phyloP scores from a whole-genome alignment of 2,113 vertebrate genomes.

The Rutilus rutilus region DNA sequence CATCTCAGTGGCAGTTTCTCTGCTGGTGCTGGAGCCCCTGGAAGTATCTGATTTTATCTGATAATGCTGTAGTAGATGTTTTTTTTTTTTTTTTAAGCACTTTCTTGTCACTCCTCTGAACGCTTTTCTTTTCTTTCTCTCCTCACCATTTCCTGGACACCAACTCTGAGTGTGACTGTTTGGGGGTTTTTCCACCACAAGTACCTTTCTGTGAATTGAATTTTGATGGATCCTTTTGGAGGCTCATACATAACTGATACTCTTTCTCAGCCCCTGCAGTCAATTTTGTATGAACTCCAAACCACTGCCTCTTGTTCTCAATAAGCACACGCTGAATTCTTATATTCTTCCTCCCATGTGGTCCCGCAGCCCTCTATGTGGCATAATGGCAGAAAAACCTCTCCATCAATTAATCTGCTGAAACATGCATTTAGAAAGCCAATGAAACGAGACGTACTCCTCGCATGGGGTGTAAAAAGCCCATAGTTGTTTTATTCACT shows the following conservation, averaged over 20 bases:
- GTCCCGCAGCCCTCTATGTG: background rate
- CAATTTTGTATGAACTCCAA: conserved; percentile 23
- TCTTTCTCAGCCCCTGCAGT: conserved; percentile 11
- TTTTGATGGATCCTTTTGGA: conserved; percentile 34
- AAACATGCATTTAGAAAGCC: conserved; percentile 22
- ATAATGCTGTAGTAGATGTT: background rate
- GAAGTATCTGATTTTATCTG: background rate
- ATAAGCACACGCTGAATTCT: conserved; percentile 29
- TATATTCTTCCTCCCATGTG: background rate
- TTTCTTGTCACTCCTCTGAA: background rate
- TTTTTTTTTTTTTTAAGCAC: background rate
- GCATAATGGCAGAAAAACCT: conserved; percentile 3
- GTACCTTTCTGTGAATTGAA: conserved; percentile 39
- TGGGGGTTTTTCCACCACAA: background rate
- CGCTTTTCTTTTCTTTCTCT: background rate
- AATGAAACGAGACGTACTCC: background rate
- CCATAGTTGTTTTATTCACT: conserved; percentile 25
- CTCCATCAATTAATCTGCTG: conserved; percentile 34
- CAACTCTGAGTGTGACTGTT: background rate
- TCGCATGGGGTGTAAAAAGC: conserved; percentile 22
- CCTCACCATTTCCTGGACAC: background rate
- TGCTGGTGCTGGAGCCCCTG: no score
- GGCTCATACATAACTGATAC: conserved; percentile 17
- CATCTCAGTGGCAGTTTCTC: background rate
- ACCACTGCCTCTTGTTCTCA: conserved; percentile 7